These are phyloP conservation scores for Halcyon smyrnensis DNA, from an alignment of 2,797 vertebrate species.

Conservation along the genomic window DNA sequence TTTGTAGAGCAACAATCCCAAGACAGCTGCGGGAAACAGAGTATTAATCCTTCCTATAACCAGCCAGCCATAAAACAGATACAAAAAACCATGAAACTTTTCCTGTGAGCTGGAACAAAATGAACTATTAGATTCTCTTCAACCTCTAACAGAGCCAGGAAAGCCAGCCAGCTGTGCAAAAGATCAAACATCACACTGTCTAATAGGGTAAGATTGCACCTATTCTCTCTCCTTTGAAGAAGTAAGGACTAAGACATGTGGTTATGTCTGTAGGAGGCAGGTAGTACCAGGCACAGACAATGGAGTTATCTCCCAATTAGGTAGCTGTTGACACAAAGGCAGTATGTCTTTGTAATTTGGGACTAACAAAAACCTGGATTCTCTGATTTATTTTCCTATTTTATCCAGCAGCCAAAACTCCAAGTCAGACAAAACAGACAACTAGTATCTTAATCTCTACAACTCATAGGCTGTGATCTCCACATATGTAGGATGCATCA, in stretches of 20 bases:
- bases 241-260: background rate
- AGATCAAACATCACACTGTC: background rate
- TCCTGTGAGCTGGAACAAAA: background rate
- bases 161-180: background rate
- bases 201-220: background rate
- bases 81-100: background rate
- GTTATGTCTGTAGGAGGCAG: background rate
- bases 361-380: background rate
- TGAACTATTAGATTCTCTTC: background rate
- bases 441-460: background rate
- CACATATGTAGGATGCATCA: background rate
- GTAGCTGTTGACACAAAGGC: background rate
- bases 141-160: background rate
- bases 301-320: background rate
- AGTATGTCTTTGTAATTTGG: background rate
- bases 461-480: background rate
- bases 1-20: background rate
- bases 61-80: background rate
- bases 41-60: background rate
- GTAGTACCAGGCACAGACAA: background rate
- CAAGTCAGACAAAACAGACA: background rate
- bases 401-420: background rate
- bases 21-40: background rate
- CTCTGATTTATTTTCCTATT: background rate
- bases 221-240: background rate